A percentile compares a stretch with the other conserved stretches of the same genome.
Conservation (phyloP, 1,140 invertebrate genomes). For the Drosophila auraria region DNA sequence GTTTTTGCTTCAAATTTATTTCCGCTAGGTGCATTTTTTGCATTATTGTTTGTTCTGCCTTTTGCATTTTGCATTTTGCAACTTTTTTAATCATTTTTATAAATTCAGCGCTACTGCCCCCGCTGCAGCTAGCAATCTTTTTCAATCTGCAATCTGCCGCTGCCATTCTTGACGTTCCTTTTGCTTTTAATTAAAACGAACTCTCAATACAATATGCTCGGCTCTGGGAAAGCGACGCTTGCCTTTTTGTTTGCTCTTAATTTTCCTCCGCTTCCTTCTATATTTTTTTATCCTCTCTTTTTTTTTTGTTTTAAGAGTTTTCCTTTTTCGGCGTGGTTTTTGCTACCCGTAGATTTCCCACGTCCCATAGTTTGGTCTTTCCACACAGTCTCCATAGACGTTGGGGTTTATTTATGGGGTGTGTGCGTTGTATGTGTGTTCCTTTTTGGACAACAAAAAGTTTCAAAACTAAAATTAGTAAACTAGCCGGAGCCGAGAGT, state of each 20-base stretch:
- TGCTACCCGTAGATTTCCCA: conserved; percentile 70
- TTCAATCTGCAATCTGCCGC: conserved; percentile 49
- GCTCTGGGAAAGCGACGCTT: conserved; percentile 48
- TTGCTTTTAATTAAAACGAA: conserved; percentile 80
- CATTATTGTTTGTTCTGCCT: conserved; percentile 72
- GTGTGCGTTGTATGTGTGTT: conserved; percentile 25
- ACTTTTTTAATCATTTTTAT: conserved; percentile 80
- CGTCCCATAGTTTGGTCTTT: conserved; percentile 61
- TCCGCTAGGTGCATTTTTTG: conserved; percentile 56
- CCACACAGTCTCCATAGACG: conserved; percentile 56
- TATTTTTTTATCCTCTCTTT: conserved; percentile 8
- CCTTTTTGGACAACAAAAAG: conserved; percentile 57
- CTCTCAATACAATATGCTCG: conserved; percentile 81
- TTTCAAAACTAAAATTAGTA: conserved; percentile 64
- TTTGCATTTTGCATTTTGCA: conserved; percentile 58
- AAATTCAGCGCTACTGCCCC: conserved; percentile 47
- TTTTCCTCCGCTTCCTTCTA: conserved; percentile 49
- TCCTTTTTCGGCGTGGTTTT: conserved; percentile 57
- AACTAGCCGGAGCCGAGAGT: conserved; percentile 39
- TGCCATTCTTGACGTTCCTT: conserved; percentile 55
- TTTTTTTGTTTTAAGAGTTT: conserved; percentile 32
- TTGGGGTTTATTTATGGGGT: conserved; percentile 69
- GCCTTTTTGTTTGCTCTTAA: conserved; percentile 77
- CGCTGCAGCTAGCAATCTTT: conserved; percentile 59
- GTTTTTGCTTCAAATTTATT: conserved; percentile 40